Evolutionary conservation across 2,113 vertebrate species (phyloP).

Genomic region (Megatriorchis doriae): DNA sequence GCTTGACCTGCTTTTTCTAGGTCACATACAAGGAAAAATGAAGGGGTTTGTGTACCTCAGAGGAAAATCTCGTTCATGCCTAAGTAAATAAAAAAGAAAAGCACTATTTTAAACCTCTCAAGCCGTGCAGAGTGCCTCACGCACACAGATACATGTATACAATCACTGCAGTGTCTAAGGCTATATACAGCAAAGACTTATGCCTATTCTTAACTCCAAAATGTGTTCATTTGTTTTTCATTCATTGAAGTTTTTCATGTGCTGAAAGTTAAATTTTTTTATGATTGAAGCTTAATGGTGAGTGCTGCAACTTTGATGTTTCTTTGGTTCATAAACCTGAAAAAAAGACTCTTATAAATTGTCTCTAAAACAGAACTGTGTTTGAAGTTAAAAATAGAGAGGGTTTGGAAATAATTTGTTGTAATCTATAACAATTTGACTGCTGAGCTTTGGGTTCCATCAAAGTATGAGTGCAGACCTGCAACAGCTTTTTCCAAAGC

Average conservation of each 20-base stretch:
- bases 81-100: not conserved
- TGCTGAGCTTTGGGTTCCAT: not conserved
- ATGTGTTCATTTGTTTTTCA: not conserved
- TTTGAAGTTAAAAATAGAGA: slow-evolving; percentile 6
- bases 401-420: not conserved
- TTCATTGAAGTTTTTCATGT: not conserved
- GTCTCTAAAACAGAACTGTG: not conserved
- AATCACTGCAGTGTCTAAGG: not conserved
- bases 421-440: not conserved
- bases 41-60: not conserved
- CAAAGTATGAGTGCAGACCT: not conserved
- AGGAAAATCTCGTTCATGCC: not conserved
- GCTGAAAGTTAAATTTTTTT: not conserved
- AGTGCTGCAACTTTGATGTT: not conserved
- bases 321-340: not conserved
- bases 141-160: not conserved
- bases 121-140: not conserved
- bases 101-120: not conserved
- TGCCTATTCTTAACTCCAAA: not conserved
- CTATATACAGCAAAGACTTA: not conserved
- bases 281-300: not conserved
- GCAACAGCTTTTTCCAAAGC: not conserved
- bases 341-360: not conserved
- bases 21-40: not conserved
- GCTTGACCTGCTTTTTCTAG: not conserved